Evolutionary conservation across 1,140 invertebrate species (phyloP).

Genomic region (Aphaenogaster ashmeadi): DNA sequence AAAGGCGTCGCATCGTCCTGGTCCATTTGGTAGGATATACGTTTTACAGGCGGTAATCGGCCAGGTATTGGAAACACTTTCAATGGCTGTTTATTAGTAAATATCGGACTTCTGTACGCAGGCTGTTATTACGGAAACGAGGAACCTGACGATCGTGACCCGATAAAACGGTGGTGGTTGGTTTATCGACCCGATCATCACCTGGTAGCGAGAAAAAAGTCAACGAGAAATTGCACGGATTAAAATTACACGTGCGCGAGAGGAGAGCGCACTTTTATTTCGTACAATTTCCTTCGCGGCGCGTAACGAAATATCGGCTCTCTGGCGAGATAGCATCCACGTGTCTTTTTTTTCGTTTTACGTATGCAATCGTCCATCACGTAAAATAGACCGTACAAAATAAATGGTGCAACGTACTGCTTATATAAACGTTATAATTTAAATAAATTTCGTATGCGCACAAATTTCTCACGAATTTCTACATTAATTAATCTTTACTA

Average conservation of each 20-base stretch:
- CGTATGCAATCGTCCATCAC: background rate
- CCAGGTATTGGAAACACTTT: conserved; percentile 48
- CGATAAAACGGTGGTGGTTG: conserved; percentile 54
- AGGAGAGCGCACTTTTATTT: conserved; percentile 40
- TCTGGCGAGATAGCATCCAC: conserved; percentile 27
- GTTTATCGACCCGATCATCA: conserved; percentile 59
- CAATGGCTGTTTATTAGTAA: conserved; percentile 58
- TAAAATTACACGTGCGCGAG: conserved; percentile 48
- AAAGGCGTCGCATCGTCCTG: conserved; percentile 37
- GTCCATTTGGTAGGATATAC: conserved; percentile 39
- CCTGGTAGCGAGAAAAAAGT: conserved; percentile 40
- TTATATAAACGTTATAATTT: conserved; percentile 14
- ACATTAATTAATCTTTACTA: background rate
- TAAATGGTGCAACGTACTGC: background rate
- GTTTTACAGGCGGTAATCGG: conserved; percentile 40
- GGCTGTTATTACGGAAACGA: conserved; percentile 48
- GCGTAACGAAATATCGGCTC: conserved; percentile 40
- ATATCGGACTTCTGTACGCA: conserved; percentile 48
- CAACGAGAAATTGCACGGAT: conserved; percentile 50
- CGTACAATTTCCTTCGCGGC: conserved; percentile 37
- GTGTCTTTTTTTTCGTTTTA: background rate
- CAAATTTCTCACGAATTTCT: background rate
- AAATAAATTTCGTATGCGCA: conserved; percentile 3
- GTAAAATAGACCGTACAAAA: conserved; percentile 13
- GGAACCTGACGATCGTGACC: conserved; percentile 47